Evolutionary conservation across 2,888 invertebrate species (phyloP), one percentile per base, ranked within the genome.

Genomic region (Perdita meconis): DNA sequence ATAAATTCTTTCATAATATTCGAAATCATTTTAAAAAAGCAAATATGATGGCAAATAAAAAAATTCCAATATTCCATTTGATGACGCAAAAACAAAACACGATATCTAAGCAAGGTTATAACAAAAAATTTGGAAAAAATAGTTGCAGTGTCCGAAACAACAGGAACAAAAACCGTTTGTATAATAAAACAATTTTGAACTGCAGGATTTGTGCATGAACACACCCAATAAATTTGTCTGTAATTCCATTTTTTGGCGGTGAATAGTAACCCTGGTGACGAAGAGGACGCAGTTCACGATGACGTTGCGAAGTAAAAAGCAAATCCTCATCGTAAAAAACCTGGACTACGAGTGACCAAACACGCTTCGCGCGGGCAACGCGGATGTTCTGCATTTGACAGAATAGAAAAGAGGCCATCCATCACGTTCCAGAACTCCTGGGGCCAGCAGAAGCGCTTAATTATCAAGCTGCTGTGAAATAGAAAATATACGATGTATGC

Each of bases 351-450:
- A 44, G 44, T 44, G 44, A 22, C 44, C 44, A 44, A 19, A 12
- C 22, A 16, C 44, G 44, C 19, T 44, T 16, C 19, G 16, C 44
- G 10, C 2, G 16, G 19, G 44, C 16, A 44, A 44, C 16, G 44
- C 44, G 44, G 19, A 44, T 44, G 19, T 22, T 22, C 44, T 44
- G 44, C 44, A 44, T 44, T 44, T 44, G 44, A 44, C 44, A 10
- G 22, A 44, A 44, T 22, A 44, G 19, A 44, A 44, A 19, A 44
- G 44, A 16, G 19, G 8, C 22, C 19, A 44, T 44, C 44, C 44
- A 44, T 22, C 44, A 44, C 19, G 19, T 10, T 10, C 19, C 19
- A 44, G 19, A 44, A 44, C 19, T 44, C 16, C 19, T 19, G 44
- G 22, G 3, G 12, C 44, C 44, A 12, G 44, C 2, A 6, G 30